Base-by-base conservation (phyloP, 2,797 vertebrate genomes). In the Acipenser ruthenus region DNA sequence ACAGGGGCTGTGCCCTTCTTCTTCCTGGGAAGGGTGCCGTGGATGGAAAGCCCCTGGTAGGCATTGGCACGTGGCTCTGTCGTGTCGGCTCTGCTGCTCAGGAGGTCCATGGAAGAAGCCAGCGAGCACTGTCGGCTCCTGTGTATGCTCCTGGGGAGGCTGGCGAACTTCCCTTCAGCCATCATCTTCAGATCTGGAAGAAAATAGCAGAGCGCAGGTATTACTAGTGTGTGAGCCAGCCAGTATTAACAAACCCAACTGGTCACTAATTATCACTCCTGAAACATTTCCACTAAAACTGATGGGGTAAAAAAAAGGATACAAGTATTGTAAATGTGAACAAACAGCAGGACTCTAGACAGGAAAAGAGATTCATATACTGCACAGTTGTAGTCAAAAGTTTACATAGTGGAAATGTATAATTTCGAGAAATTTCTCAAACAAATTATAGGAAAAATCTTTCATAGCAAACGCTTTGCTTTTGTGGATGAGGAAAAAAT, bases 81-180 rank as follows among this genome's bases (percentile, higher is more conserved):
- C 7, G 84, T 73, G 10, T 84, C 75, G 4, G 89, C 77, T 75
- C 89, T 91, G 76, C 90, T 88, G 82, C 91, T 91, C 72, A 96
- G 81, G 67, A 96, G 92, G 82, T 99, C 96, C 95, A 98, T 96
- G 69, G 95, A 96, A 9, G 93, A 89, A 73, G 88, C 81, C 64
- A 96, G 80, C 0, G 93, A 90, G 58, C 87, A 87, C 85, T 93
- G 92, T 60, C 86, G 88, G 71, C 86, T 92, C 69, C 87, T 73
- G 1, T 93, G 84, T 68, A 91, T 78, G 8, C 91, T 94, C 87
- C 93, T 86, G 70, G 93, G 93, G 72, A 97, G 86, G 81, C 93
- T 96, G 69, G 94, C 93, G 77, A 94, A 93, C 72, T 94, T 95
- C 77, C 96, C 94, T 11, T 96, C 93, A 51, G 95, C 93, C 93